Evolutionary conservation across 2,113 vertebrate species (phyloP).

Genomic region (Edolisoma coerulescens): DNA sequence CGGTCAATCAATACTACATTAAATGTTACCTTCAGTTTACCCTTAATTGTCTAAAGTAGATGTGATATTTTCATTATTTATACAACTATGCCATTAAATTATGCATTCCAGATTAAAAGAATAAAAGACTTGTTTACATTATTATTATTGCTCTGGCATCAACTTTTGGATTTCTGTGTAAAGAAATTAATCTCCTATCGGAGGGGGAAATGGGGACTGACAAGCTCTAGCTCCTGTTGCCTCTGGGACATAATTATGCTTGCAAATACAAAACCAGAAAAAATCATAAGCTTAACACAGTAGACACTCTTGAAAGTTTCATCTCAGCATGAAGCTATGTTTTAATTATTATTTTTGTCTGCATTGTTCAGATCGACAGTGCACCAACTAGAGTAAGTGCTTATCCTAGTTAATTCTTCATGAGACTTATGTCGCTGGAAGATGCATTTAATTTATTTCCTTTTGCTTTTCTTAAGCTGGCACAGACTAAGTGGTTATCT

Average conservation of each 20-base stretch:
- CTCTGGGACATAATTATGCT: slow-evolving; percentile 64
- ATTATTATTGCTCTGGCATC: slow-evolving; percentile 54
- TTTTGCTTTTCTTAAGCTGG: slow-evolving; percentile 23
- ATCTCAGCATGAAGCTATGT: slow-evolving; percentile 68
- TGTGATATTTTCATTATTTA: slow-evolving; percentile 65
- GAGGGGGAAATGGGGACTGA: slow-evolving; percentile 51
- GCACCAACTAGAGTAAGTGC: slow-evolving; percentile 54
- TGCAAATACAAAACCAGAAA: slow-evolving; percentile 58
- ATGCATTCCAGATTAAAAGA: slow-evolving; percentile 57
- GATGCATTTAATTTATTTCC: slow-evolving; percentile 58
- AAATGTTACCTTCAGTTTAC: slow-evolving; percentile 59
- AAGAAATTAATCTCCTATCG: slow-evolving; percentile 50
- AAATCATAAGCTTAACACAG: slow-evolving; percentile 65
- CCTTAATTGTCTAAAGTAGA: slow-evolving; percentile 62
- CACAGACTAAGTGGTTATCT: slow-evolving; percentile 23
- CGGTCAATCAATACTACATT: slow-evolving; percentile 63
- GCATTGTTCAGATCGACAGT: slow-evolving; percentile 50
- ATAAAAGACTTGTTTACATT: slow-evolving; percentile 55
- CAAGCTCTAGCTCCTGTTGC: slow-evolving; percentile 58
- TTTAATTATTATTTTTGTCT: slow-evolving; percentile 72
- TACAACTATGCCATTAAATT: slow-evolving; percentile 50
- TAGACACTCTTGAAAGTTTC: slow-evolving; percentile 65
- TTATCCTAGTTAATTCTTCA: slow-evolving; percentile 69
- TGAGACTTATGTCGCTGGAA: slow-evolving; percentile 59
- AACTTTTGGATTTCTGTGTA: slow-evolving; percentile 62